Evolutionary conservation across 2,113 vertebrate species (phyloP).

Genomic region (Halichoerus grypus): DNA sequence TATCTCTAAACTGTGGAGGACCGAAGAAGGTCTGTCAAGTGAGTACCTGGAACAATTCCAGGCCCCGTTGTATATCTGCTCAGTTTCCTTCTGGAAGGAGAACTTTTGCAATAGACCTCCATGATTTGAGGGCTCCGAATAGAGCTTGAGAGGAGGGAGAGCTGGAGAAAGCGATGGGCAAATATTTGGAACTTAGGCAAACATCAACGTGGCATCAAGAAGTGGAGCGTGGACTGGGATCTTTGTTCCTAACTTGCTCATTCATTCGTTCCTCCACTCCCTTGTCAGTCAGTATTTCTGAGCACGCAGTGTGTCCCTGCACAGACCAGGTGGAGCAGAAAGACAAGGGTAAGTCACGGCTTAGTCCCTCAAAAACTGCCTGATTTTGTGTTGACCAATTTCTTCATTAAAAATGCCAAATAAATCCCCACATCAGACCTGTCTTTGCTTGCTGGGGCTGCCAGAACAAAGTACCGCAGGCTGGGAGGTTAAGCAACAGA

Average conservation of each 20-base stretch:
- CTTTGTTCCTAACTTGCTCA: background rate
- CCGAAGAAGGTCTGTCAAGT: background rate
- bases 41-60: background rate
- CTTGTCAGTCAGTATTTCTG: background rate
- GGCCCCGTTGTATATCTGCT: background rate
- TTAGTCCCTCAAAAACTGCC: background rate
- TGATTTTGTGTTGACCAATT: background rate
- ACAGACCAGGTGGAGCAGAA: background rate
- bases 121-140: background rate
- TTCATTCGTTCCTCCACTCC: background rate
- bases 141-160: background rate
- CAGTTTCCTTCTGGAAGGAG: background rate
- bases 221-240: background rate
- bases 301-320: background rate
- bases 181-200: no score
- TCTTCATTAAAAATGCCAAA: background rate
- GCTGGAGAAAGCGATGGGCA: background rate
- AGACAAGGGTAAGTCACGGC: background rate
- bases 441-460: background rate
- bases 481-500: background rate
- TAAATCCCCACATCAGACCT: background rate
- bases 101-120: background rate
- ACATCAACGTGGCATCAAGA: background rate
- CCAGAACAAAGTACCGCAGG: background rate
- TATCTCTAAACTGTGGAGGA: background rate